phyloP scores from a whole-genome alignment of 2,113 vertebrate species.

The Hippopotamus amphibius region DNA sequence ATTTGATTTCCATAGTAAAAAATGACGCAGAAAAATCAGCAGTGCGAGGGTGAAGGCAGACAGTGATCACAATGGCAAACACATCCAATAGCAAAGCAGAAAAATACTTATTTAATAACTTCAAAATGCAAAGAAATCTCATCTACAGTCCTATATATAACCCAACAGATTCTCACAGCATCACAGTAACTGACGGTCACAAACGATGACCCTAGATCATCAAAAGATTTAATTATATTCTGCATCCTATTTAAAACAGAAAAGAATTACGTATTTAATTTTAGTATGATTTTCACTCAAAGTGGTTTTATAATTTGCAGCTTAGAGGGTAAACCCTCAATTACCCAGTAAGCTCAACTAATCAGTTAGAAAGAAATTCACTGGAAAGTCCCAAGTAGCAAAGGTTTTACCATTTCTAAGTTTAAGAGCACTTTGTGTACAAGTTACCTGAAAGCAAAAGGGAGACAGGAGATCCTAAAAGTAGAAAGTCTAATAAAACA shows the following conservation, averaged over 20 bases:
- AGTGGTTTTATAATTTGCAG: conserved; percentile 43
- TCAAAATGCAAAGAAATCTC: neutral
- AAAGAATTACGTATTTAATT: conserved; percentile 1
- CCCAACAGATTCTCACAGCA: neutral
- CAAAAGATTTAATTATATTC: conserved; percentile 29
- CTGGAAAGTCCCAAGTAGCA: conserved; percentile 22
- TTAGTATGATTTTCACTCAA: conserved; percentile 34
- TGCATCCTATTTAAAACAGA: conserved; percentile 26
- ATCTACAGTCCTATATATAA: conserved; percentile 38
- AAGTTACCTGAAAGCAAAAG: neutral
- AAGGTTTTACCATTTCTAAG: neutral
- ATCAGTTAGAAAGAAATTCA: conserved; percentile 61
- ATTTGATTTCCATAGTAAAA: neutral
- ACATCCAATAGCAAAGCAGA: neutral
- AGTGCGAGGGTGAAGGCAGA: neutral
- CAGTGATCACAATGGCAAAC: neutral
- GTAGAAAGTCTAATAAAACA: conserved; percentile 36
- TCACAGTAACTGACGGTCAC: neutral
- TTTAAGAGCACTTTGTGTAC: neutral
- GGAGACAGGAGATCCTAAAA: neutral
- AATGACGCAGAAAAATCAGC: neutral
- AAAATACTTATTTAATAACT: neutral
- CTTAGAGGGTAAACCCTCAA: conserved; percentile 35
- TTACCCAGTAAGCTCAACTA: conserved; percentile 26
- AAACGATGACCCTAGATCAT: conserved; percentile 36